These are phyloP conservation scores for Bos javanicus DNA, from an alignment of 2,113 vertebrate species.

Conservation along the genomic window DNA sequence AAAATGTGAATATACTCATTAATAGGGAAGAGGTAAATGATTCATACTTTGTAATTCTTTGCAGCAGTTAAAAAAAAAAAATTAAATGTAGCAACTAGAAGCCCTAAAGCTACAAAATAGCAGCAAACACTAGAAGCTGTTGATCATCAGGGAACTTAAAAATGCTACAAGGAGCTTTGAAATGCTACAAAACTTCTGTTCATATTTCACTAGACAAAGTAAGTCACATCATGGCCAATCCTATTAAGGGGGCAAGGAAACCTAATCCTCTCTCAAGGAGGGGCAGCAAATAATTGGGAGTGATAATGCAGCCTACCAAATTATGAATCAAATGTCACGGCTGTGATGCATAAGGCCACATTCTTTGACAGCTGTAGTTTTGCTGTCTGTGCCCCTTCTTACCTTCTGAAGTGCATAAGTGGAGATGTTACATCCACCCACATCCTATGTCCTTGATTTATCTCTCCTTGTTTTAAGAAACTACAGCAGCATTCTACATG, in stretches of 20 bases:
- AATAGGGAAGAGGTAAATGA: neutral
- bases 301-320: neutral
- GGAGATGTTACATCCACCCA: too few relatives aligned
- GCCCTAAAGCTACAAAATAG: neutral
- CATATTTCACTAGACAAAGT: neutral
- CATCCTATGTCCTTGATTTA: neutral
- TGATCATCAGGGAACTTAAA: neutral
- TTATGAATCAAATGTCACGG: neutral
- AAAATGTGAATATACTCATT: neutral
- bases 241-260: neutral
- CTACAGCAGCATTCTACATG: neutral
- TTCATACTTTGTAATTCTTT: neutral
- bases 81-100: neutral
- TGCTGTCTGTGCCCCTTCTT: neutral
- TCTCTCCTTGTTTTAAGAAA: neutral
- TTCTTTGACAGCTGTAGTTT: neutral
- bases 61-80: neutral
- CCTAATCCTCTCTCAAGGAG: too few relatives aligned
- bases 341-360: neutral
- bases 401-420: neutral
- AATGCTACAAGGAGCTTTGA: neutral
- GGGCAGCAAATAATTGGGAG: neutral
- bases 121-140: neutral
- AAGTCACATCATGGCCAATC: neutral
- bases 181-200: neutral